These are phyloP conservation scores for Argyresthia goedartella DNA, from an alignment of 2,888 invertebrate genomes.

Conservation along the genomic window DNA sequence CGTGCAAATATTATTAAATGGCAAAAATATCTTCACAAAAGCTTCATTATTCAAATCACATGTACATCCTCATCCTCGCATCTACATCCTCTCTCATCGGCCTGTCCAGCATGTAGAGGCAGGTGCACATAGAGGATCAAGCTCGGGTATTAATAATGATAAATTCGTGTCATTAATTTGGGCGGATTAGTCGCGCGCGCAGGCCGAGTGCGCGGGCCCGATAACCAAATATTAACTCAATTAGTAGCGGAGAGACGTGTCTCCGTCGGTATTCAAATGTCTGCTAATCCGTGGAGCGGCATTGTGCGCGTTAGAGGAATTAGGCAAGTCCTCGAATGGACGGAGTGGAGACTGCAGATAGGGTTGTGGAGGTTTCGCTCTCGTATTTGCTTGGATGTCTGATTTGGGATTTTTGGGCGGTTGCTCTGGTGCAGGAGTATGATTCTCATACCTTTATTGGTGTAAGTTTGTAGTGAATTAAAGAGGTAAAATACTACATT, in stretches of 20 bases:
- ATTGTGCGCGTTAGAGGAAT: not conserved
- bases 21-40: too few species aligned
- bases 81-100: too few species aligned
- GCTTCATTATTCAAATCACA: too few species aligned
- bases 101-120: not conserved
- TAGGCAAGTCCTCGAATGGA: not conserved
- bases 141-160: constrained; percentile 63
- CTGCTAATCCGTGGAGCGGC: constrained; percentile 41
- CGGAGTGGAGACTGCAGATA: not conserved
- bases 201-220: constrained; percentile 61
- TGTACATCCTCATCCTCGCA: too few species aligned
- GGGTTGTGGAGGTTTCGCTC: not conserved
- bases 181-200: constrained; percentile 51
- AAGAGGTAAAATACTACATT: too few species aligned
- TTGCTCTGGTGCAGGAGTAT: too few species aligned
- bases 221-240: constrained; percentile 73
- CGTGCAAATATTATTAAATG: too few species aligned
- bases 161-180: constrained; percentile 65
- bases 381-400: too few species aligned
- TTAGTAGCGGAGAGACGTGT: constrained; percentile 31
- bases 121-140: constrained; percentile 26
- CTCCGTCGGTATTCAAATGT: constrained; percentile 47
- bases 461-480: too few species aligned
- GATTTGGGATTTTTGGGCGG: too few species aligned
- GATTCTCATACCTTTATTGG: too few species aligned